phyloP scores from a whole-genome alignment of 2,797 vertebrate species.

The Percopsis omiscomaycus region DNA sequence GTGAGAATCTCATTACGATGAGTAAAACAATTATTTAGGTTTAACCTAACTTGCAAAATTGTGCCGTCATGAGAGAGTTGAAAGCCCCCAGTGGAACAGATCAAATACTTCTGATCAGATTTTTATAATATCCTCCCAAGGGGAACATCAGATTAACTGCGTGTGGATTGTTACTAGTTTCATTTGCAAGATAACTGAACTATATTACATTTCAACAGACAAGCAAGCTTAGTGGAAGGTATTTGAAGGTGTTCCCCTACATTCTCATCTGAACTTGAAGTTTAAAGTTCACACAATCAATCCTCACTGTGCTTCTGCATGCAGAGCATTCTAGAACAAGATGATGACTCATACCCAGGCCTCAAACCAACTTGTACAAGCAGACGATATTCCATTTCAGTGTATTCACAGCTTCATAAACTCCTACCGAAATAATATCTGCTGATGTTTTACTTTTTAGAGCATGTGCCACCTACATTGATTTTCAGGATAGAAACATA shows the following conservation, averaged over 20 bases:
- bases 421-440: slow-evolving; percentile 31
- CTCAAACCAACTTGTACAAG: slow-evolving; percentile 30
- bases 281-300: slow-evolving; percentile 59
- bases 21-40: not conserved
- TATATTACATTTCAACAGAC: slow-evolving; percentile 10
- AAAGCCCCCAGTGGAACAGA: not conserved
- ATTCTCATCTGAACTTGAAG: slow-evolving; percentile 40
- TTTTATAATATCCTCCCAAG: not conserved
- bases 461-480: not conserved
- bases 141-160: not conserved
- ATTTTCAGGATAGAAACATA: slow-evolving; percentile 1
- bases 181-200: not conserved
- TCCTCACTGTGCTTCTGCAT: slow-evolving; percentile 44
- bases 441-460: slow-evolving; percentile 31
- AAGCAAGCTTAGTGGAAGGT: slow-evolving; percentile 13
- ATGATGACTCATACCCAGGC: slow-evolving; percentile 57
- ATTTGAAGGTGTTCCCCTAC: slow-evolving; percentile 9
- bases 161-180: not conserved
- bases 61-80: not conserved
- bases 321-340: slow-evolving; percentile 45
- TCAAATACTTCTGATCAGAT: not conserved
- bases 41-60: slow-evolving; percentile 1
- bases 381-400: slow-evolving; percentile 52
- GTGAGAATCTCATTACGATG: not conserved
- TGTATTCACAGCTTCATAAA: slow-evolving; percentile 42